Conservation (phyloP, 23 tunicate genomes). For the Clavelina lepadiformis region DNA sequence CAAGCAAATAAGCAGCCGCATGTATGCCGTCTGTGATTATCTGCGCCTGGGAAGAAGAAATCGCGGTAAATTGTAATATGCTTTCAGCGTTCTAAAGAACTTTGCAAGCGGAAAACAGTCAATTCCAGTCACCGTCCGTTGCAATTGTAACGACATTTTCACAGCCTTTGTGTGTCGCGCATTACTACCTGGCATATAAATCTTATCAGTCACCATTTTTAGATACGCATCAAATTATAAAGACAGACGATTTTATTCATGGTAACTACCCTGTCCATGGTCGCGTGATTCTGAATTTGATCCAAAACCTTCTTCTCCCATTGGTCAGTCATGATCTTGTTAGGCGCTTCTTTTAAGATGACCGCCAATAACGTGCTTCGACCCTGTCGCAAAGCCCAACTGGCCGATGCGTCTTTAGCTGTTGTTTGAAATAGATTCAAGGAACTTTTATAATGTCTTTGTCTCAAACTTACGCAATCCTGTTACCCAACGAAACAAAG, state of each 20-base stretch:
- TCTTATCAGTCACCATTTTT: no score
- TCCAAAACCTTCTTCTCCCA: conserved; percentile 24
- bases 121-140: no score
- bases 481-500: neutral
- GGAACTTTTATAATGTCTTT: no score
- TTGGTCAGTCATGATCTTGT: conserved; percentile 6
- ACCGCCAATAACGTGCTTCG: conserved; percentile 59
- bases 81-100: no score
- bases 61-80: no score
- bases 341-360: conserved; percentile 43
- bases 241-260: no score
- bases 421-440: no score
- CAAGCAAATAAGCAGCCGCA: conserved; percentile 58
- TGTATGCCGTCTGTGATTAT: conserved; percentile 67
- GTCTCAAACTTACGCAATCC: neutral
- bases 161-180: no score
- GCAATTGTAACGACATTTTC: no score
- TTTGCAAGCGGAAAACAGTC: no score
- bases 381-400: conserved; percentile 61
- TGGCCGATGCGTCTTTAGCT: conserved; percentile 37
- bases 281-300: conserved; percentile 14
- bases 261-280: conserved; percentile 72
- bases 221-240: no score
- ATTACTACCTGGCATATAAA: no score
- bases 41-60: conserved; percentile 79